Conservation (phyloP, 2,888 invertebrate genomes). For the Flexamia atlantica region DNA sequence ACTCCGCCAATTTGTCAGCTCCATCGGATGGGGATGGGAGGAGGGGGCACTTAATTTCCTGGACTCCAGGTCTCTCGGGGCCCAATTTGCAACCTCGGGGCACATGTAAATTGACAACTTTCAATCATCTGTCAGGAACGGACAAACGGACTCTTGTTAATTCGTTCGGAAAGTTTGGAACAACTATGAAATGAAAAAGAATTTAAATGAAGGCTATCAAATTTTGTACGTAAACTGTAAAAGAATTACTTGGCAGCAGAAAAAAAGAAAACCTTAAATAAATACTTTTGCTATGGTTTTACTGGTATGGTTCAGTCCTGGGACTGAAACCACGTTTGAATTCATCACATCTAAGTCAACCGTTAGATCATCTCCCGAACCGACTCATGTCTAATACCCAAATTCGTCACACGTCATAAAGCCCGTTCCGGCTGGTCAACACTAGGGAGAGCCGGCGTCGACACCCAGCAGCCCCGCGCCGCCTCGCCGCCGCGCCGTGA, state of each 20-base stretch:
- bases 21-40: neutral
- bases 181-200: too few relatives aligned
- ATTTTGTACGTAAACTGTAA: too few relatives aligned
- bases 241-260: too few relatives aligned
- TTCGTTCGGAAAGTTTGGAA: too few relatives aligned
- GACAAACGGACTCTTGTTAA: neutral
- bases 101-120: constrained; percentile 15
- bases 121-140: neutral
- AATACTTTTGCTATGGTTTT: too few relatives aligned
- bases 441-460: neutral
- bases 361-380: too few relatives aligned
- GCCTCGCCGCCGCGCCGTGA: neutral
- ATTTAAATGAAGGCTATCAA: too few relatives aligned
- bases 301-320: too few relatives aligned
- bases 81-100: constrained; percentile 37
- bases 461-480: neutral
- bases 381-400: neutral
- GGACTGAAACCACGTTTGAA: too few relatives aligned
- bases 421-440: neutral
- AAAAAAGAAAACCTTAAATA: too few relatives aligned
- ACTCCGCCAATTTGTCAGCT: neutral
- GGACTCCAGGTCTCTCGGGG: constrained; percentile 21
- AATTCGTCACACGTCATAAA: constrained; percentile 1
- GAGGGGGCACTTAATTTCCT: constrained; percentile 40
- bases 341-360: too few relatives aligned